A percentile compares a stretch with the other conserved stretches of the same genome.
Evolutionary conservation across 2,113 vertebrate species (phyloP).

Genomic region (Halcyon malimbica): DNA sequence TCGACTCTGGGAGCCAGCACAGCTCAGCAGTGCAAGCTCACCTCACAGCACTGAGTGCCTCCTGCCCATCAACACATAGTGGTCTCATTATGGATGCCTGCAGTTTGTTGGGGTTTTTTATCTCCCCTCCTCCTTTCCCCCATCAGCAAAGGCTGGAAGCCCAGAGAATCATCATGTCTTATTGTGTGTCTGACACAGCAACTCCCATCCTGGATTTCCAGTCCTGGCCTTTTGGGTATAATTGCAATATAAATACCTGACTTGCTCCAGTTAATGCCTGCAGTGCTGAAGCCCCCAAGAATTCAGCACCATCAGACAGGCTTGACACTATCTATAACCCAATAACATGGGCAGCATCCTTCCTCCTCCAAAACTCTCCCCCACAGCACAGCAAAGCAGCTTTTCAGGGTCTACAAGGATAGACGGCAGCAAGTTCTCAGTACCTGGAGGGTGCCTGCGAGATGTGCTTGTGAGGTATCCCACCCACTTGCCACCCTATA

Average conservation of each 20-base stretch:
- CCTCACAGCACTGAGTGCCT: not conserved
- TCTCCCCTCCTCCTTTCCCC: not conserved
- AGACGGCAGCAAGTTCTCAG: not conserved
- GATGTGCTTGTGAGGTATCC: not conserved
- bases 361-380: not conserved
- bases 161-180: not conserved
- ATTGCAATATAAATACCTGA: not conserved
- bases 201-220: not conserved
- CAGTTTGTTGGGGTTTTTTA: not conserved
- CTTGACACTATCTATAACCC: not conserved
- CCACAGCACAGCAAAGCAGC: not conserved
- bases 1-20: fast-evolving
- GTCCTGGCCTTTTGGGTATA: not conserved
- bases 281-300: not conserved
- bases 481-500: not conserved
- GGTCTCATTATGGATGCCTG: not conserved
- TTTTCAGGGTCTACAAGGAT: not conserved
- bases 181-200: not conserved
- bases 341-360: not conserved
- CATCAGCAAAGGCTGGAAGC: not conserved
- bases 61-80: not conserved
- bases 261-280: not conserved
- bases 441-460: not conserved
- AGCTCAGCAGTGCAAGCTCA: not conserved
- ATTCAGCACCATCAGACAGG: not conserved